These are phyloP conservation scores for Thamnophis elegans DNA, from an alignment of 2,797 vertebrate species.

Conservation along the genomic window DNA sequence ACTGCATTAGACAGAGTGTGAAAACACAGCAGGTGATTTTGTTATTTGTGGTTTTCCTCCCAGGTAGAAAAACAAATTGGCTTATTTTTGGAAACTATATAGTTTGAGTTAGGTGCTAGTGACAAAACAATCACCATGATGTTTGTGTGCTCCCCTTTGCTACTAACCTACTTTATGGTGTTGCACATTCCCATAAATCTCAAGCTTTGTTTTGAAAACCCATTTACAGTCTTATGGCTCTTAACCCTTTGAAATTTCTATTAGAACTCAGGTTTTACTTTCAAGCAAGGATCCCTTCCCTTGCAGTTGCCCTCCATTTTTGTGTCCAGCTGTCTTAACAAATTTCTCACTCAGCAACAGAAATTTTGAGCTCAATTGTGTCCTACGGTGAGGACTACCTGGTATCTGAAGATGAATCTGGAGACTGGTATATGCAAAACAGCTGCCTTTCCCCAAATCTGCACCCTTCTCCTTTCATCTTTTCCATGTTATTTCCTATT, in stretches of 20 bases:
- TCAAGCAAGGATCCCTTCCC: background rate
- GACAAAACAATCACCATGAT: background rate
- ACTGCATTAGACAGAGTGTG: background rate
- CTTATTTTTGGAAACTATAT: background rate
- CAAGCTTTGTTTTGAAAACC: background rate
- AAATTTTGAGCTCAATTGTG: background rate
- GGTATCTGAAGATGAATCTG: background rate
- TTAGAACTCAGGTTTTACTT: background rate
- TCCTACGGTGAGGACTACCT: background rate
- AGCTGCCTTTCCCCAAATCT: background rate
- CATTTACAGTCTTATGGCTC: background rate
- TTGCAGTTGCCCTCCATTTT: background rate
- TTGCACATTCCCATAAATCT: background rate
- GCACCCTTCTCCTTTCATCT: background rate
- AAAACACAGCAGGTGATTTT: background rate
- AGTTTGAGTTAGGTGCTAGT: background rate
- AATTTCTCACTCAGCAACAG: background rate
- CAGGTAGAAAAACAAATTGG: background rate
- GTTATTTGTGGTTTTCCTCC: background rate
- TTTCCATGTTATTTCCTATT: background rate
- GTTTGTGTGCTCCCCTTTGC: background rate
- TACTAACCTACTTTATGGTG: background rate
- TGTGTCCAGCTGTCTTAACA: background rate
- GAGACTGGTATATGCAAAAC: background rate
- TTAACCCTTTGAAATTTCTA: background rate